Conservation (phyloP, 2,113 vertebrate species). For the Sialia sialis region DNA sequence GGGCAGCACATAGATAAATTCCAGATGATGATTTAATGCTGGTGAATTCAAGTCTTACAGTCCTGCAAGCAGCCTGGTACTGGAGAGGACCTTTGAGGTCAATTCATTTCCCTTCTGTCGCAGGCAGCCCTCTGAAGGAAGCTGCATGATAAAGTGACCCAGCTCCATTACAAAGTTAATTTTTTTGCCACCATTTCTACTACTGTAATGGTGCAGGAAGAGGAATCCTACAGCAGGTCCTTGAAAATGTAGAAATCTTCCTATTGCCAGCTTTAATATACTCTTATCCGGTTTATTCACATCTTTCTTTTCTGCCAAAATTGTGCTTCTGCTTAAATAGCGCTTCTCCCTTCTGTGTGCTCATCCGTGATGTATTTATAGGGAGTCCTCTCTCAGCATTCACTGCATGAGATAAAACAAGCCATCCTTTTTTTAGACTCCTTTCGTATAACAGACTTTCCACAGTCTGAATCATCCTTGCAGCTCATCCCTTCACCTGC, state of each 20-base stretch:
- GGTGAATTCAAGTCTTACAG: neutral
- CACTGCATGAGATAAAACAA: constrained; percentile 38
- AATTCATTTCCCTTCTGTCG: constrained; percentile 20
- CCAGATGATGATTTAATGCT: neutral
- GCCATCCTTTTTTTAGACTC: constrained; percentile 11
- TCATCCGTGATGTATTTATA: constrained; percentile 49
- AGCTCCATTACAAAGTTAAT: neutral
- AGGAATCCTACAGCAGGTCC: neutral
- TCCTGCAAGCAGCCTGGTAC: neutral
- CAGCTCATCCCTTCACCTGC: constrained; percentile 3
- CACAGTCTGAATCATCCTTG: neutral
- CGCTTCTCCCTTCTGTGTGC: constrained; percentile 30
- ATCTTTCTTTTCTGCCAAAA: constrained; percentile 29
- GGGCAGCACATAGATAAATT: neutral
- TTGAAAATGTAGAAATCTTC: constrained; percentile 34
- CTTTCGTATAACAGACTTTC: constrained; percentile 16
- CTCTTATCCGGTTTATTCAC: constrained; percentile 23
- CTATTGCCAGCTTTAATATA: neutral
- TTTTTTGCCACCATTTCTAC: constrained; percentile 17
- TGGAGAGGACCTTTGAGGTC: neutral
- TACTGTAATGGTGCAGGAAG: neutral
- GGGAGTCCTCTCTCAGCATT: constrained; percentile 41
- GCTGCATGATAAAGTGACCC: neutral
- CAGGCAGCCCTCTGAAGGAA: neutral
- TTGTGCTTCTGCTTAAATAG: constrained; percentile 32